A percentile compares a stretch with the other conserved stretches of the same genome.
These are phyloP conservation scores for Drosophila melanosoma DNA, from an alignment of 2,888 invertebrate species.

Conservation along the genomic window DNA sequence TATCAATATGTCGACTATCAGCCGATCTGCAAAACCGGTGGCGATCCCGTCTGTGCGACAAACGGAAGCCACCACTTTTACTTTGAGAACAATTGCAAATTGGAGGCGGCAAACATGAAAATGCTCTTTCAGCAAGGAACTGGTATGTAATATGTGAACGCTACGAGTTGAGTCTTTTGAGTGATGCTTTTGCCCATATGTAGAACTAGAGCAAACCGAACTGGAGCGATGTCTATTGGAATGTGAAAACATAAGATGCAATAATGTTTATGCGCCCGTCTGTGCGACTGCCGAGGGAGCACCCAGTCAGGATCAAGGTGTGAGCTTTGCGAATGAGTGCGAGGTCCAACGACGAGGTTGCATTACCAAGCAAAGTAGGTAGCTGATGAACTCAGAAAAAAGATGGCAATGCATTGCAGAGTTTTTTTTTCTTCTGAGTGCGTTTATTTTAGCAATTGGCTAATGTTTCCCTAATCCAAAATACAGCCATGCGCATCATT, in stretches of 20 bases:
- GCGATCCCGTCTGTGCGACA: slow-evolving; percentile 63
- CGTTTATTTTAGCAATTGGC: background rate
- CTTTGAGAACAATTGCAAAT: slow-evolving; percentile 63
- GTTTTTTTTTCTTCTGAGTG: background rate
- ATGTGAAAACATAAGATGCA: slow-evolving; percentile 53
- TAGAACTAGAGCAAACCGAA: slow-evolving; percentile 61
- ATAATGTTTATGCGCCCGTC: slow-evolving; percentile 39
- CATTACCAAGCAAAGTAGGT: slow-evolving; percentile 51
- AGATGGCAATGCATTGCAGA: background rate
- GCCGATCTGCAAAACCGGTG: slow-evolving; percentile 50
- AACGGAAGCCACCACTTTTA: slow-evolving; percentile 52
- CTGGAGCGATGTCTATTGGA: slow-evolving; percentile 52
- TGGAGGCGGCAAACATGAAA: slow-evolving; percentile 64
- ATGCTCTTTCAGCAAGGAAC: slow-evolving; percentile 60
- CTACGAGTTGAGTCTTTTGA: background rate
- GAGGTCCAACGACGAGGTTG: slow-evolving; percentile 60
- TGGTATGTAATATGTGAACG: slow-evolving; percentile 38
- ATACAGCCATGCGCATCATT: slow-evolving; percentile 48
- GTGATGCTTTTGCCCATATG: too few relatives aligned
- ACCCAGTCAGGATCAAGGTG: slow-evolving; percentile 10
- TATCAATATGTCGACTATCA: slow-evolving; percentile 69
- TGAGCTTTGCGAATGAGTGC: slow-evolving; percentile 60
- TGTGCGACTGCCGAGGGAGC: slow-evolving; percentile 45
- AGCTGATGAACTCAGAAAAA: background rate
- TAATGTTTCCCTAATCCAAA: too few relatives aligned